Conservation (phyloP, 2,888 invertebrate genomes). For the Heliconius erato region DNA sequence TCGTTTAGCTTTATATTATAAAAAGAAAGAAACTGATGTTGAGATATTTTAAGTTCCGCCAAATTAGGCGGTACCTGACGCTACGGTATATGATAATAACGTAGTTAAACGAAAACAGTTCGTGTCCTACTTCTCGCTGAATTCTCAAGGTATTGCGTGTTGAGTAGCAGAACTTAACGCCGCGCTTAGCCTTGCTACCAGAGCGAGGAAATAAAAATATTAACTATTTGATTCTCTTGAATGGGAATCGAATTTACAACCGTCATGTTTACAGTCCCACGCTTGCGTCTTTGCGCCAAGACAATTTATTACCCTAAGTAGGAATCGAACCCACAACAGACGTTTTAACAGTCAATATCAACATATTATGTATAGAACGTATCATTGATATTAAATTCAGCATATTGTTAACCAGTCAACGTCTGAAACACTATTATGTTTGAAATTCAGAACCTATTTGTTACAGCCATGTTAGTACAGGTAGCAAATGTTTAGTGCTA, state of each 20-base stretch:
- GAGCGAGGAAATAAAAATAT: neutral
- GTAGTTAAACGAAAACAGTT: no score
- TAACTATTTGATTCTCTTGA: no score
- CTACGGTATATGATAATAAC: no score
- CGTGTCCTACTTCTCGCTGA: no score
- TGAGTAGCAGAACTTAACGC: no score
- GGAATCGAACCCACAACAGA: neutral
- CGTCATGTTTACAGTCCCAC: neutral
- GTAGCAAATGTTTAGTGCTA: neutral
- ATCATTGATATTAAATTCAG: neutral
- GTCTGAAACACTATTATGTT: neutral
- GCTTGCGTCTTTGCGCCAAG: no score
- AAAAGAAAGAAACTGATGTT: no score
- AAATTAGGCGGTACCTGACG: no score
- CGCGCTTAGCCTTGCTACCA: neutral
- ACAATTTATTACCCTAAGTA: no score
- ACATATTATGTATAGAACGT: neutral
- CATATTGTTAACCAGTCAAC: constrained; percentile 1
- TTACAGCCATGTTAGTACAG: neutral
- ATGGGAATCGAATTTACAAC: neutral
- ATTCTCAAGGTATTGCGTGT: no score
- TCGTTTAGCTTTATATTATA: no score
- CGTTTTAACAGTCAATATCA: neutral
- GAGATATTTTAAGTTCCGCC: no score
- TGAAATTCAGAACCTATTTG: neutral